Percentiles rank a stretch among this genome's conserved stretches.
Conservation (phyloP, 2,888 invertebrate species). For the Orthosia gracilis region DNA sequence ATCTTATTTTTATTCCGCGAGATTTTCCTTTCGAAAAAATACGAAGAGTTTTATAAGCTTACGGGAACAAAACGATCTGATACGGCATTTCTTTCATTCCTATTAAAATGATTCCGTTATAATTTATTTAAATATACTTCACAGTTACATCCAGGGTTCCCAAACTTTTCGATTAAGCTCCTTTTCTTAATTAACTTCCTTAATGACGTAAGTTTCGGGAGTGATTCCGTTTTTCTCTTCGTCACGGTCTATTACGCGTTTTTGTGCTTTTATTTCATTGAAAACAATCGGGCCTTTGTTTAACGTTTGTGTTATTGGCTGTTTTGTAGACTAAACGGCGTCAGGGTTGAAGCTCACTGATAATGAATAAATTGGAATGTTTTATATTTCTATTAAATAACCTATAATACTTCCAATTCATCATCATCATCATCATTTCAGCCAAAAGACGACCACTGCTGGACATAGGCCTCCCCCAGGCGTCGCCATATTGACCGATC, state of each 20-base stretch:
- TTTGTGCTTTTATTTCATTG: constrained; percentile 68
- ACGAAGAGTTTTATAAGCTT: constrained; percentile 23
- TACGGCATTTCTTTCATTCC: constrained; percentile 45
- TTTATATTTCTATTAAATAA: too few species aligned
- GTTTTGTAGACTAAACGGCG: constrained; percentile 37
- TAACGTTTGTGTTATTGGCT: constrained; percentile 41
- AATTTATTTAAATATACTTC: constrained; percentile 67
- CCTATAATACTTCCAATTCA: too few species aligned
- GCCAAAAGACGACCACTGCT: too few species aligned
- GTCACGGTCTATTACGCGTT: constrained; percentile 65
- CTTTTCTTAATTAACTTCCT: constrained; percentile 72
- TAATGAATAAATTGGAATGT: too few species aligned
- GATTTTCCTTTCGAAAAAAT: constrained; percentile 7
- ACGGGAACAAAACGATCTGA: constrained; percentile 33
- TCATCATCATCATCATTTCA: too few species aligned
- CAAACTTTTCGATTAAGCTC: constrained; percentile 80
- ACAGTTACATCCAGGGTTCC: constrained; percentile 56
- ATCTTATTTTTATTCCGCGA: neutral
- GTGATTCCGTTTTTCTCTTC: constrained; percentile 64
- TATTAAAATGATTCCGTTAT: constrained; percentile 57
- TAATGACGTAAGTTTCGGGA: constrained; percentile 75
- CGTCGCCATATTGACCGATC: too few species aligned
- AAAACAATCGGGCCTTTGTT: constrained; percentile 68
- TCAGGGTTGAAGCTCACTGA: constrained; percentile 1
- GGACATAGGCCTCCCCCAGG: too few species aligned